These are phyloP conservation scores for Leptinotarsa tumamoca DNA, from an alignment of 2,888 invertebrate genomes.

Conservation along the genomic window DNA sequence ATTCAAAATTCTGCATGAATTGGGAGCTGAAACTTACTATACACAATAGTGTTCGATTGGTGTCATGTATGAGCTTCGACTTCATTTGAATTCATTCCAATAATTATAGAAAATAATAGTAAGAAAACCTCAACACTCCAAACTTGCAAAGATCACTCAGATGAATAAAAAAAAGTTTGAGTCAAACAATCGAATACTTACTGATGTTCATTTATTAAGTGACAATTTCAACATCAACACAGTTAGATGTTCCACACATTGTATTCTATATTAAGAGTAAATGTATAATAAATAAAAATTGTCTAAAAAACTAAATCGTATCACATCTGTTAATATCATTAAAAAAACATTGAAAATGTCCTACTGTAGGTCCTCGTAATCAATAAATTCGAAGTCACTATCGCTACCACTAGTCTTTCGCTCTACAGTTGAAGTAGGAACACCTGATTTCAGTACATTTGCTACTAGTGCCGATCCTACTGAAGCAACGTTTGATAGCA, in stretches of 20 bases:
- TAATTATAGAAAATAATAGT: too few relatives aligned
- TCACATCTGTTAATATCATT: conserved; percentile 36
- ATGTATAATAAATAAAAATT: conserved; percentile 32
- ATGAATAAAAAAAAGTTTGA: too few relatives aligned
- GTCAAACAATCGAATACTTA: neutral
- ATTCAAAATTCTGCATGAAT: too few relatives aligned
- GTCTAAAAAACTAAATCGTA: conserved; percentile 26
- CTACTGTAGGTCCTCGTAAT: conserved; percentile 55
- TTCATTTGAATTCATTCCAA: too few relatives aligned
- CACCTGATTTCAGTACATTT: conserved; percentile 45
- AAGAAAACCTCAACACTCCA: too few relatives aligned
- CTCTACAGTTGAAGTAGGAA: conserved; percentile 30
- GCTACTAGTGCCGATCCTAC: conserved; percentile 46
- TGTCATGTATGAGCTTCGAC: too few relatives aligned
- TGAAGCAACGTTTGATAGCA: conserved; percentile 43
- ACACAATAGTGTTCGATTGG: too few relatives aligned
- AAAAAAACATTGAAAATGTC: neutral
- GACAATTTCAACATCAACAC: neutral
- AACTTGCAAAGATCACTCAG: too few relatives aligned
- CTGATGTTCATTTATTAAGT: neutral
- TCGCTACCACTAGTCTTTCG: conserved; percentile 56
- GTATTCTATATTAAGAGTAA: conserved; percentile 31
- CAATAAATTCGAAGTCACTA: conserved; percentile 64
- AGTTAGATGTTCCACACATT: conserved; percentile 15
- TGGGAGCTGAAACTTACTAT: too few relatives aligned